These are phyloP conservation scores for Nycticorax nycticorax DNA, from an alignment of 2,113 vertebrate species.

Conservation along the genomic window DNA sequence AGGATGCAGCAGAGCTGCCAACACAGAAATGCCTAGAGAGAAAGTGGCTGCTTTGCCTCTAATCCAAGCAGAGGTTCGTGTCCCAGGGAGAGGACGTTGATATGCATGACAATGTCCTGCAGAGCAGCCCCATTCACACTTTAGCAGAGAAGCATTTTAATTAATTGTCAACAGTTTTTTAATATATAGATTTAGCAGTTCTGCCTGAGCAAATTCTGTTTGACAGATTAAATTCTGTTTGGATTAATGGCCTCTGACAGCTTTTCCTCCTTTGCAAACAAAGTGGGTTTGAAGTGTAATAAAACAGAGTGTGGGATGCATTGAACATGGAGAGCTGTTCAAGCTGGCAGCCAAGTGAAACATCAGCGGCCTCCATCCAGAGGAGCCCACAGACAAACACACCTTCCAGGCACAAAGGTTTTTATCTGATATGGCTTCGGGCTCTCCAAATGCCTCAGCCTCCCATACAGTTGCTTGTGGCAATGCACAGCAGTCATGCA, in stretches of 20 bases:
- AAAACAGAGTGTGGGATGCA: slow-evolving; percentile 49
- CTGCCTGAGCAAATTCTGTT: slow-evolving; percentile 61
- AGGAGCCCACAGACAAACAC: neutral
- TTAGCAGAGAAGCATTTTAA: slow-evolving; percentile 47
- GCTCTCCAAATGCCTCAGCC: neutral
- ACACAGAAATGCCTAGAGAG: neutral
- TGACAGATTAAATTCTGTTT: slow-evolving; percentile 68
- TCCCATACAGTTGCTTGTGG: neutral
- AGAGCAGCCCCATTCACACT: neutral
- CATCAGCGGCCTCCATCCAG: neutral
- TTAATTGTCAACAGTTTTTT: slow-evolving; percentile 66
- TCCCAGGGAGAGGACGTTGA: neutral
- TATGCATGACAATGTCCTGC: neutral
- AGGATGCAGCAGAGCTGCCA: neutral
- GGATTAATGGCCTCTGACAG: slow-evolving; percentile 72
- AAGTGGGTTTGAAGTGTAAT: slow-evolving; percentile 69
- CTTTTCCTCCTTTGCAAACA: slow-evolving; percentile 68
- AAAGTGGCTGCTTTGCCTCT: neutral
- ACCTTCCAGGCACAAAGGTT: neutral
- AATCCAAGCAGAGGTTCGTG: neutral
- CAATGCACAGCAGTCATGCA: rapidly evolving
- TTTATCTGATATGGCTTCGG: neutral
- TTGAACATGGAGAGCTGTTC: slow-evolving; percentile 31
- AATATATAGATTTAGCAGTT: slow-evolving; percentile 60
- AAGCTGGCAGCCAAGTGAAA: slow-evolving; percentile 7